phyloP scores from a whole-genome alignment of 2,797 vertebrate genomes.

The Siniperca undulata region DNA sequence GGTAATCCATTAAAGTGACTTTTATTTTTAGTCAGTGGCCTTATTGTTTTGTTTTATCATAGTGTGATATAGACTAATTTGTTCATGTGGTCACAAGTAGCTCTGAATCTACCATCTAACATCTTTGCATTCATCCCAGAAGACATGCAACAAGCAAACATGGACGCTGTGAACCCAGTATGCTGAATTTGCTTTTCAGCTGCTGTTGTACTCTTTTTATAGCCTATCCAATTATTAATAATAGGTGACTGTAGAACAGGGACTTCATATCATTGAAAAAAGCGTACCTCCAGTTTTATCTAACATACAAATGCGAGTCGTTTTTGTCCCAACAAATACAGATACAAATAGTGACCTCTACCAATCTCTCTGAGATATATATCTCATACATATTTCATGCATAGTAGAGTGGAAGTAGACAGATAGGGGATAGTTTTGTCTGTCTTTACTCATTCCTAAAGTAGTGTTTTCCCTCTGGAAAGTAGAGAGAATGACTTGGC shows the following conservation, averaged over 20 bases:
- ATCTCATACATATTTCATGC: slow-evolving; percentile 58
- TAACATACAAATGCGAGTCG: slow-evolving; percentile 21
- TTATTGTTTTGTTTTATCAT: background rate
- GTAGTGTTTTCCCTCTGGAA: slow-evolving; percentile 46
- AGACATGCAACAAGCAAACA: background rate
- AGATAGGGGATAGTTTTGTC: slow-evolving; percentile 49
- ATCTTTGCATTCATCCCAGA: background rate
- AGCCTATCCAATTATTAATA: background rate
- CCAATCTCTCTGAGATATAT: slow-evolving; percentile 45
- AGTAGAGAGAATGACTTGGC: slow-evolving; percentile 62
- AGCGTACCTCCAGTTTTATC: background rate
- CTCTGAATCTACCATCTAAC: background rate
- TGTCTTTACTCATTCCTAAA: slow-evolving; percentile 43
- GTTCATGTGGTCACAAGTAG: background rate
- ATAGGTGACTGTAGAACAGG: background rate
- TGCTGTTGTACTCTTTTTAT: background rate
- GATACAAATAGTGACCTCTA: slow-evolving; percentile 50
- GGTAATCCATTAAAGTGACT: background rate
- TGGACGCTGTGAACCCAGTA: background rate
- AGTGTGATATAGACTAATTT: background rate
- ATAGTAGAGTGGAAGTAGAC: slow-evolving; percentile 34
- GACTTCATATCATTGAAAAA: slow-evolving; percentile 7
- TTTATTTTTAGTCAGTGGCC: background rate
- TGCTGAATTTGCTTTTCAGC: background rate
- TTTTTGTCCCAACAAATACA: slow-evolving; percentile 45